Base-by-base conservation (phyloP, 2,797 vertebrate genomes). In the Spinus pinus region DNA sequence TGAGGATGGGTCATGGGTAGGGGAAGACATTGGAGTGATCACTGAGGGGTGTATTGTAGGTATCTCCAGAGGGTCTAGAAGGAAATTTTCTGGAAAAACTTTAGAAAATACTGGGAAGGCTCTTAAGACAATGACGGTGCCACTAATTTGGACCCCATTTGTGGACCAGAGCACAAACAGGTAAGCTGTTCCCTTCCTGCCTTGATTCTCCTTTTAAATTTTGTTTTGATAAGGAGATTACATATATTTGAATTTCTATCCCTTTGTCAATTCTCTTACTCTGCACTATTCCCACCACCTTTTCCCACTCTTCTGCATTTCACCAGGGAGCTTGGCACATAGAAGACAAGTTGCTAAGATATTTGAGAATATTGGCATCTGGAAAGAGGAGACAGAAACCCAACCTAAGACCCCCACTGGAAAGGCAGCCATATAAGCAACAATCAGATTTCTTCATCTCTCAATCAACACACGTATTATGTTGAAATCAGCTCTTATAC, bases 401-500 rank as follows among this genome's bases (percentile, higher is more conserved):
- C 74, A 74, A 1, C 56, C 46, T 28, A 89, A 80, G 72, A 73
- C 61, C n/a, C 14, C 6, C 50, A 62, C 5, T 78, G 75, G 53
- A 94, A 92, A 93, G 79, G 49, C 81, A 82, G 46, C 35, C 41
- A 0, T 49, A 83, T 41, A 67, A 94, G 87, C 75, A 92, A 39
- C 87, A 83, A 74, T 67, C 51, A 57, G 53, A 85, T 49, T 80
- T 64, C 65, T 91, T 95, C 10, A 1, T 90, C 61, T 78, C 64
- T 84, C 87, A 96, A 94, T 95, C 94, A 96, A 65, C 61, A 61
- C 75, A 93, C 23, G 42, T 81, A 96, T 96, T 95, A 77, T 91
- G 72, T 88, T 78, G 61, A 91, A 96, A 96, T 91, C 57, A 88
- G 54, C 75, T 88, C 72, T 91, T 90, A 90, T 35, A 93, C 64